Conservation (phyloP, 1,140 invertebrate genomes). For the Eufriesea mexicana region DNA sequence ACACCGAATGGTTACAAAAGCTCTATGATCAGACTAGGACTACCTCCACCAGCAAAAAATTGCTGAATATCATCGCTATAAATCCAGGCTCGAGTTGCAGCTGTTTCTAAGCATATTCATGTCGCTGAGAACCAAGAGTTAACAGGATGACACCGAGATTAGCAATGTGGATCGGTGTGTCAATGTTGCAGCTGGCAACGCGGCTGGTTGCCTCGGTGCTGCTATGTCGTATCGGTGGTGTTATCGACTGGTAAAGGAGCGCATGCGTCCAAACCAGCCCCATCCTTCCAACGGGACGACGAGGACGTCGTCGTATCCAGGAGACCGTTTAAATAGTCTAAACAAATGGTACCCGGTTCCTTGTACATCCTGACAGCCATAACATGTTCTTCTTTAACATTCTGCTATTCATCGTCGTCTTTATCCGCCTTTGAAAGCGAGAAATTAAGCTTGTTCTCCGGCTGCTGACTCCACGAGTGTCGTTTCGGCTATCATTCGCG, state of each 20-base stretch:
- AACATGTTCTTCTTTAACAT: not conserved
- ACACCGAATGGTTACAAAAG: no score
- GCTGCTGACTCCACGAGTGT: no score
- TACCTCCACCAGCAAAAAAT: not conserved
- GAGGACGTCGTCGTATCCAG: slow-evolving; percentile 39
- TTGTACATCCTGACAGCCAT: not conserved
- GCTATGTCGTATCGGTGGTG: slow-evolving; percentile 52
- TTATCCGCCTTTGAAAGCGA: not conserved
- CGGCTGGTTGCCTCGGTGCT: slow-evolving; percentile 38
- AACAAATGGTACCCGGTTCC: slow-evolving; percentile 34
- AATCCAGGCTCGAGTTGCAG: not conserved
- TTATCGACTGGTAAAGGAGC: slow-evolving; percentile 62
- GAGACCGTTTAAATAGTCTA: slow-evolving; percentile 36
- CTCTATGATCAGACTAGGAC: no score
- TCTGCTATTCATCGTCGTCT: not conserved
- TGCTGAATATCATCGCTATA: no score
- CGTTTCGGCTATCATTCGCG: not conserved
- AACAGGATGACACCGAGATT: slow-evolving; percentile 32
- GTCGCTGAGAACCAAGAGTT: not conserved
- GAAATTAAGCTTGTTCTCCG: not conserved
- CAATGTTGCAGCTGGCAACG: slow-evolving; percentile 57
- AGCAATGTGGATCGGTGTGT: slow-evolving; percentile 53
- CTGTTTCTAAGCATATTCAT: not conserved
- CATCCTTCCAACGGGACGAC: slow-evolving; percentile 35
- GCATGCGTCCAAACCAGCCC: slow-evolving; percentile 54